Evolutionary conservation across 2,888 invertebrate genomes (phyloP), one percentile per base, ranked within the genome.

Genomic region (Petrophora chlorosata): DNA sequence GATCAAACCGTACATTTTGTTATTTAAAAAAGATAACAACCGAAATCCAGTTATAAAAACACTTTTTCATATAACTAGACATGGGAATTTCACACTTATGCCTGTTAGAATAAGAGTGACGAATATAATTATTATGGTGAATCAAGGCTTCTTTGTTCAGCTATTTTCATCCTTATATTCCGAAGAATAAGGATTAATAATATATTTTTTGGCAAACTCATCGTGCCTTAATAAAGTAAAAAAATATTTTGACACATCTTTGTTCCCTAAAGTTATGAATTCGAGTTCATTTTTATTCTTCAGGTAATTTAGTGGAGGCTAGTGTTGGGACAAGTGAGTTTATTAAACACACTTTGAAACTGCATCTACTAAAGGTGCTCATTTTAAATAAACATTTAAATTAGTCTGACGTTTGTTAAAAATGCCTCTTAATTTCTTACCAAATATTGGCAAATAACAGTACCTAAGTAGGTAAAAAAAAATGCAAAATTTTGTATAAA

Each of bases 1-100:
- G 35, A 38, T 25, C 14, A 5, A 55, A 56, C 59, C 51, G 26
- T 33, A 51, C 49, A 61, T 61, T 61, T 53, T 34, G 48, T 50
- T 48, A 51, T 52, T 30, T 30, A 26, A 48, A 48, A 43, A 28
- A 36, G 41, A 32, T n/a, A n/a, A 49, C 29, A 25, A 28, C 12
- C 9, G 17, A n/a, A 17, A 9, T 26, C 16, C 10, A 7, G 13
- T 4, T 7, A 13, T 12, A 7, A 13, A 14, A 3, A 10, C 3
- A 17, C 3, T 12, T 4, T 7, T 3, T 5, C 28, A 28, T 3
- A 3, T n/a, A n/a, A n/a, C n/a, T n/a, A n/a, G n/a, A n/a, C n/a
- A n/a, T n/a, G n/a, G n/a, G n/a, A n/a, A n/a, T n/a, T n/a, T n/a
- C n/a, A n/a, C n/a, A n/a, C n/a, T n/a, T n/a, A n/a, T n/a, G n/a